Conservation (phyloP, 64 coral and sea anemone genomes). For the Montipora foliosa region DNA sequence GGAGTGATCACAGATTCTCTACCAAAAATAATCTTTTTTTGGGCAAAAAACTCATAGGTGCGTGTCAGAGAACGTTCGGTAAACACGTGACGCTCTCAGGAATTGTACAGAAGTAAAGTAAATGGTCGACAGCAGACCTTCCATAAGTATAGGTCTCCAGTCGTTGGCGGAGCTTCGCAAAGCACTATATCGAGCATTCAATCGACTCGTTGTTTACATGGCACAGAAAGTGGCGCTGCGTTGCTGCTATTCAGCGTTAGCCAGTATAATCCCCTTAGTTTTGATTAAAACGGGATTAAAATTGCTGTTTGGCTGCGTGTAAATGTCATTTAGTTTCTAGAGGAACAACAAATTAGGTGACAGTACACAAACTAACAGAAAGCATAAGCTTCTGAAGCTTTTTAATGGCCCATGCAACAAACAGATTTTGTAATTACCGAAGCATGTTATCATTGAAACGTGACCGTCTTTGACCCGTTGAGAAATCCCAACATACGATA, state of each 20-base stretch:
- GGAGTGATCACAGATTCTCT: background rate
- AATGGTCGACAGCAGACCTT: background rate
- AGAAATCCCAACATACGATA: constrained; percentile 7
- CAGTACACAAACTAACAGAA: background rate
- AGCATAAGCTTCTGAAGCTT: background rate
- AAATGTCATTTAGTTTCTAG: background rate
- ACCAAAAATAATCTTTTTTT: constrained; percentile 1
- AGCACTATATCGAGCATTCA: background rate
- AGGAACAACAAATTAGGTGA: background rate
- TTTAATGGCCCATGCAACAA: background rate
- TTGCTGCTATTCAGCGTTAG: background rate
- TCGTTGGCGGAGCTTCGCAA: background rate
- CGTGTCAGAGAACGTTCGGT: background rate
- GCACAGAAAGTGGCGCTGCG: background rate
- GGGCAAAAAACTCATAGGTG: background rate
- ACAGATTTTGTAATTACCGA: background rate
- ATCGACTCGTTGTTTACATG: background rate
- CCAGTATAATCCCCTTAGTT: background rate
- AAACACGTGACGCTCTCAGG: background rate
- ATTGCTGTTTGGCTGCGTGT: constrained; percentile 7
- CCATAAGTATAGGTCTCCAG: constrained; percentile 3
- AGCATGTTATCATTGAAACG: background rate
- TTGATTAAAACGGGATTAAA: constrained; percentile 1
- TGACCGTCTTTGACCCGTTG: background rate
- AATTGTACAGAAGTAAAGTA: background rate